Percentiles rank a stretch among this genome's conserved stretches.
Evolutionary conservation across 2,888 invertebrate species (phyloP).

Genomic region (Hirudinaria manillensis): DNA sequence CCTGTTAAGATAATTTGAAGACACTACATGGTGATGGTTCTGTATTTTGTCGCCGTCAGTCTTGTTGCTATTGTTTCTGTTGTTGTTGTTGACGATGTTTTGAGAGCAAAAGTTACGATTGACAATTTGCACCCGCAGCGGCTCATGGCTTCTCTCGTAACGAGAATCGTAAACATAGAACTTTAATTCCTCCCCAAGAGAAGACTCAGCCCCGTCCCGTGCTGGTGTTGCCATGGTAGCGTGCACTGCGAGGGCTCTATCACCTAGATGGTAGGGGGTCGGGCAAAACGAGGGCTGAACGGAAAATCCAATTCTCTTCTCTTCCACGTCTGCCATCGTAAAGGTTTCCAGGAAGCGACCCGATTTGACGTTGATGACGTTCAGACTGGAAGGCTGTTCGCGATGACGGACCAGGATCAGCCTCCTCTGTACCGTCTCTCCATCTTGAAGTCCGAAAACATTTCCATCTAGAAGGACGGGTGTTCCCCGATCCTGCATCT

Average conservation of each 20-base stretch:
- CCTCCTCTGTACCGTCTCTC: not conserved
- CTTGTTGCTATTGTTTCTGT: not conserved
- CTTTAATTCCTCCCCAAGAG: not conserved
- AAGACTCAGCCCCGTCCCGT: too few species aligned
- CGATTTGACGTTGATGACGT: conserved; percentile 1
- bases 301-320: not conserved
- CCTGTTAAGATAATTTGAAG: not conserved
- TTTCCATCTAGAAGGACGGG: too few species aligned
- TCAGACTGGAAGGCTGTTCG: not conserved
- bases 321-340: not conserved
- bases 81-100: not conserved
- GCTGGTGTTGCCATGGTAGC: not conserved
- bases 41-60: not conserved
- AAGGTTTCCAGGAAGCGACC: not conserved
- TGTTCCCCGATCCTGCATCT: too few species aligned
- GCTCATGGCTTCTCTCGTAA: not conserved
- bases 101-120: not conserved
- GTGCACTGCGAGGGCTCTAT: not conserved
- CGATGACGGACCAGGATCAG: not conserved
- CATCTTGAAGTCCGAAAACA: not conserved
- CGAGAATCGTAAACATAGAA: not conserved
- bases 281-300: too few species aligned
- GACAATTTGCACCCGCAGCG: not conserved
- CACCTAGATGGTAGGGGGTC: not conserved
- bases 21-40: not conserved